Percentiles rank a stretch among this genome's conserved stretches.
Conservation (phyloP, 1,140 invertebrate genomes). For the Monochamus saltuarius region DNA sequence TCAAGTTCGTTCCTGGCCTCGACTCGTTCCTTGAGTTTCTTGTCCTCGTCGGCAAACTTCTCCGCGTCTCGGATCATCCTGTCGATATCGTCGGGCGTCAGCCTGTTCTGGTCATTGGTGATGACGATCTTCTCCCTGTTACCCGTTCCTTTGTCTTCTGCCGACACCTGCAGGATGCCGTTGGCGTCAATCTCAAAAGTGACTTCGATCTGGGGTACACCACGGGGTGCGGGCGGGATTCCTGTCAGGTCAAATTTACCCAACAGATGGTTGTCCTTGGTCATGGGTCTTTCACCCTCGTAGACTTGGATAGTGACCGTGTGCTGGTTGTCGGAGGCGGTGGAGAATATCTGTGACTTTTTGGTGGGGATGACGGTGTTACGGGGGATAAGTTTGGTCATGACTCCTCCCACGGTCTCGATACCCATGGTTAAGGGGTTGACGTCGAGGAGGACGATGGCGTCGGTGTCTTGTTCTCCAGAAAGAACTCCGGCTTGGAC, state of each 20-base stretch:
- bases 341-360: slow-evolving; percentile 99
- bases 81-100: slow-evolving; percentile 97
- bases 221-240: slow-evolving; percentile 95
- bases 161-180: slow-evolving; percentile 88
- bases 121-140: slow-evolving; percentile 99
- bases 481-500: slow-evolving; percentile 95
- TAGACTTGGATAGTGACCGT: slow-evolving; percentile 98
- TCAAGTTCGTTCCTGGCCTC: slow-evolving; percentile 95
- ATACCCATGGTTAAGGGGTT: slow-evolving; percentile 99
- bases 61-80: slow-evolving; percentile 98
- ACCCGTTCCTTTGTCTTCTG: slow-evolving; percentile 96
- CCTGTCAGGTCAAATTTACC: slow-evolving; percentile 97
- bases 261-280: slow-evolving; percentile 97
- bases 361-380: slow-evolving; percentile 99
- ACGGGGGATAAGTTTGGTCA: slow-evolving; percentile 97
- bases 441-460: slow-evolving; percentile 93
- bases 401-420: slow-evolving; percentile 98
- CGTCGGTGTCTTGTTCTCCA: slow-evolving; percentile 91
- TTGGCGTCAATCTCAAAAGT: slow-evolving; percentile 99
- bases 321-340: slow-evolving; percentile 97
- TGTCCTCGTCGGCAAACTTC: slow-evolving; percentile 98
- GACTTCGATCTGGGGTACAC: slow-evolving; percentile 98
- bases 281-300: slow-evolving; percentile 98
- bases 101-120: slow-evolving; percentile 95
- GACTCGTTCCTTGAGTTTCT: slow-evolving; percentile 94